Evolutionary conservation across 1,140 invertebrate genomes (phyloP).

Genomic region (Oreohelix idahoensis): DNA sequence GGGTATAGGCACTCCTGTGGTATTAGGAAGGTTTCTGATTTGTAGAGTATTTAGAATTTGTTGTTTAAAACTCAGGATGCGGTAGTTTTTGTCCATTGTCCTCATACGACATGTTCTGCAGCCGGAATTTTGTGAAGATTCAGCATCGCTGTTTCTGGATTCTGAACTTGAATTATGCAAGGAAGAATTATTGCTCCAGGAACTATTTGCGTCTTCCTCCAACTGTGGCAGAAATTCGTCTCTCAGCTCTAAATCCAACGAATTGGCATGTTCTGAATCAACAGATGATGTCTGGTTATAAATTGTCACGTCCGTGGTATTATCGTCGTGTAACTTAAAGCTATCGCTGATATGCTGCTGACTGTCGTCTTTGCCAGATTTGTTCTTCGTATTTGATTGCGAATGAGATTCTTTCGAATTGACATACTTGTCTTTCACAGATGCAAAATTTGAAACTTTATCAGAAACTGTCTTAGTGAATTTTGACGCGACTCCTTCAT

Average conservation of each 20-base stretch:
- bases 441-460: neutral
- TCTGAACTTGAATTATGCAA: neutral
- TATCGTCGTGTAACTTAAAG: neutral
- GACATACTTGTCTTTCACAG: neutral
- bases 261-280: neutral
- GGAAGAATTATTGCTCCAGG: neutral
- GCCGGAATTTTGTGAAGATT: neutral
- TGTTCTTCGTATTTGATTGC: neutral
- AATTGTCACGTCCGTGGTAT: neutral
- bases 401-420: neutral
- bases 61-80: slow-evolving; percentile 3
- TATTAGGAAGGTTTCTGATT: slow-evolving; percentile 4
- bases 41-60: slow-evolving; percentile 18
- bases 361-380: neutral
- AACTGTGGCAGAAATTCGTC: neutral
- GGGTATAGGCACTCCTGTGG: slow-evolving; percentile 7
- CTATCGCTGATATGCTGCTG: neutral
- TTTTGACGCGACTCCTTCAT: neutral
- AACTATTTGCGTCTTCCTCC: neutral
- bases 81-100: neutral
- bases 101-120: neutral
- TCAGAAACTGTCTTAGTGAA: neutral
- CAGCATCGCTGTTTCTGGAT: neutral
- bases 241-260: neutral
- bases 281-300: neutral